A percentile compares a stretch with the other conserved stretches of the same genome.
Evolutionary conservation across 2,888 invertebrate species (phyloP).

Genomic region (Chironomus riparius): DNA sequence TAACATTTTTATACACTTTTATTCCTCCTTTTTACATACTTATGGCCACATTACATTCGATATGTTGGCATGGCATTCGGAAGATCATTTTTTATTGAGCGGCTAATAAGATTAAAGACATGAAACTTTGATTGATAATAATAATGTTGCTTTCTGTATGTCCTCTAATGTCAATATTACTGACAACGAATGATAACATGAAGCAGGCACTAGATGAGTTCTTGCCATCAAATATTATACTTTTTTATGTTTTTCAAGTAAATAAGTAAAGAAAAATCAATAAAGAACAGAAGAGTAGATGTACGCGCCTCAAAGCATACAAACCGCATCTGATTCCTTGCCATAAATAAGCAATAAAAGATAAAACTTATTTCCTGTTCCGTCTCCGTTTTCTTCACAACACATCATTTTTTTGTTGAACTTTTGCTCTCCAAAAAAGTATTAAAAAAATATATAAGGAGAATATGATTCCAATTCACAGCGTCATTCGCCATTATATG

Average conservation of each 20-base stretch:
- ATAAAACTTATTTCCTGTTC: constrained; percentile 8
- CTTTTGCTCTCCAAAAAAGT: background rate
- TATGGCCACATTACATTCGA: background rate
- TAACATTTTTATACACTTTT: too few species aligned
- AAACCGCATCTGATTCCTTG: constrained; percentile 9
- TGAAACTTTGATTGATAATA: constrained; percentile 8
- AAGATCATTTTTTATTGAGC: background rate
- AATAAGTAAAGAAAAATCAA: background rate
- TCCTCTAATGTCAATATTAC: background rate
- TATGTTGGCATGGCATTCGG: background rate
- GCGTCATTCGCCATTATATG: background rate
- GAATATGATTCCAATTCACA: background rate
- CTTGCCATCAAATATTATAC: too few species aligned
- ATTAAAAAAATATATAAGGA: background rate
- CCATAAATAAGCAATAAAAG: constrained; percentile 1
- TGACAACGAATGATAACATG: too few species aligned
- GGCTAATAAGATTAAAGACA: constrained; percentile 1
- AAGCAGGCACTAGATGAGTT: too few species aligned
- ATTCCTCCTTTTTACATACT: background rate
- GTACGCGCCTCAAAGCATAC: background rate
- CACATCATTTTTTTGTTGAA: background rate
- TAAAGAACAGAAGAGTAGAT: background rate
- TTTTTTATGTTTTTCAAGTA: background rate
- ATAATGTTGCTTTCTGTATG: background rate
- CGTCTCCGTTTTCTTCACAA: background rate